These are phyloP conservation scores for Pyrocephalus nanus DNA, from an alignment of 2,797 vertebrate genomes.

Conservation along the genomic window DNA sequence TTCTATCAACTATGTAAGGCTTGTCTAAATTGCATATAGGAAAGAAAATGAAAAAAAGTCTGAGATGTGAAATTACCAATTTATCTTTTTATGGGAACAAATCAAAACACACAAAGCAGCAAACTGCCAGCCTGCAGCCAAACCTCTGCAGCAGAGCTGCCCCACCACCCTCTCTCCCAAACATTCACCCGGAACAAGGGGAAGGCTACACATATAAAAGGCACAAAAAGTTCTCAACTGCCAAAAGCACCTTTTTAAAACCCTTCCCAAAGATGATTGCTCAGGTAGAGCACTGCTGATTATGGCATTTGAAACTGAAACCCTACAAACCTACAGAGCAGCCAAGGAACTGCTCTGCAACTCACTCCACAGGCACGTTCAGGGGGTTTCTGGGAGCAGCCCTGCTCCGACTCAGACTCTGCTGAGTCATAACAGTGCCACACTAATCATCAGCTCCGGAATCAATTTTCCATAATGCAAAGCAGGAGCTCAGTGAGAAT, in stretches of 20 bases:
- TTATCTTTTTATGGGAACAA: neutral
- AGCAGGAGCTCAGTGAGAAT: neutral
- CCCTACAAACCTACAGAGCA: neutral
- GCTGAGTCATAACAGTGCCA: conserved; percentile 52
- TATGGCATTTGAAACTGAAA: neutral
- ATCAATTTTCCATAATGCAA: conserved; percentile 44
- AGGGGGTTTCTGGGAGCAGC: conserved; percentile 42
- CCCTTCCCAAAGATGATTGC: neutral
- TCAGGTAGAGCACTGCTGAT: neutral
- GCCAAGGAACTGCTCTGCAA: conserved; percentile 17
- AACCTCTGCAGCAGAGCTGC: neutral
- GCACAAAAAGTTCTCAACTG: neutral
- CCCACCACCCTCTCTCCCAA: neutral
- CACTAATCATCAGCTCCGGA: neutral
- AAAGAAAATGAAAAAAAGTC: neutral
- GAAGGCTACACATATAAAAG: neutral
- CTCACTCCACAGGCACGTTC: neutral
- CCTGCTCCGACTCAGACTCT: conserved; percentile 7
- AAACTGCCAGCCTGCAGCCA: neutral
- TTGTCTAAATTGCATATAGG: neutral
- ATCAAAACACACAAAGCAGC: neutral
- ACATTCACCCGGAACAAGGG: neutral
- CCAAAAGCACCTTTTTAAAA: neutral
- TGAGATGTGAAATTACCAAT: neutral
- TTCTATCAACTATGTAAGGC: neutral